Percentiles rank a stretch among this genome's conserved stretches.
Evolutionary conservation across 35 echinoderm and acorn worm genomes (phyloP).

Genomic region (Hemicentrotus pulcherrimus): DNA sequence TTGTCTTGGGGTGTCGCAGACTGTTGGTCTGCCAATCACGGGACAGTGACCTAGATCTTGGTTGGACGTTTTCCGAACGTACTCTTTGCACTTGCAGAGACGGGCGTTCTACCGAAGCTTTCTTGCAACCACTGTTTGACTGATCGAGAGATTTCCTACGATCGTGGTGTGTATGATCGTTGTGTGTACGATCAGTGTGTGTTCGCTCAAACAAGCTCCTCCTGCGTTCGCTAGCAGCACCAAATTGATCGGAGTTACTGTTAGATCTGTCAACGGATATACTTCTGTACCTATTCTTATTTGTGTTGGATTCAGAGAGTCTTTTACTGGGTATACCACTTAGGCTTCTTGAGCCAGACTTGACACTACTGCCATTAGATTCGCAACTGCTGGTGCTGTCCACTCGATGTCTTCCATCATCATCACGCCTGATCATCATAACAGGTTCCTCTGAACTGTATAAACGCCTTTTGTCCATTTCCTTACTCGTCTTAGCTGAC

Average conservation of each 20-base stretch:
- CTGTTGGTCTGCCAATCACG: constrained; percentile 20
- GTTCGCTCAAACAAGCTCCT: constrained; percentile 33
- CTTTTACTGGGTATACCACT: not conserved
- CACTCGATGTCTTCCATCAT: constrained; percentile 75
- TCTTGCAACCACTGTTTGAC: constrained; percentile 9
- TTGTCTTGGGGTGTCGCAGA: not conserved
- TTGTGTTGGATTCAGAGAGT: constrained; percentile 11
- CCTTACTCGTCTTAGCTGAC: constrained; percentile 35
- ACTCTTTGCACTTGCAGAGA: not conserved
- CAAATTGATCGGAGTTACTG: constrained; percentile 2
- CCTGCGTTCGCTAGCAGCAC: constrained; percentile 25
- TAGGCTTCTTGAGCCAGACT: constrained; percentile 33
- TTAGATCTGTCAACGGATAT: constrained; percentile 21
- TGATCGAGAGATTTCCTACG: constrained; percentile 32
- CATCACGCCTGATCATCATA: constrained; percentile 71
- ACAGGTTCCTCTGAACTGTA: constrained; percentile 57
- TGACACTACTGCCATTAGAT: constrained; percentile 75
- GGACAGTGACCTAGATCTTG: constrained; percentile 24
- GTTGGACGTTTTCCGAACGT: constrained; percentile 37
- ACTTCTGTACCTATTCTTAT: not conserved
- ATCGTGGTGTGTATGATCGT: not conserved
- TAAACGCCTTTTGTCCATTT: constrained; percentile 35
- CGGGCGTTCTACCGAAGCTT: constrained; percentile 36
- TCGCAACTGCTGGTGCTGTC: constrained; percentile 94
- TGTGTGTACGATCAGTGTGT: constrained; percentile 11